Evolutionary conservation across 2,888 invertebrate genomes (phyloP).

Genomic region (Hetaerina titia): DNA sequence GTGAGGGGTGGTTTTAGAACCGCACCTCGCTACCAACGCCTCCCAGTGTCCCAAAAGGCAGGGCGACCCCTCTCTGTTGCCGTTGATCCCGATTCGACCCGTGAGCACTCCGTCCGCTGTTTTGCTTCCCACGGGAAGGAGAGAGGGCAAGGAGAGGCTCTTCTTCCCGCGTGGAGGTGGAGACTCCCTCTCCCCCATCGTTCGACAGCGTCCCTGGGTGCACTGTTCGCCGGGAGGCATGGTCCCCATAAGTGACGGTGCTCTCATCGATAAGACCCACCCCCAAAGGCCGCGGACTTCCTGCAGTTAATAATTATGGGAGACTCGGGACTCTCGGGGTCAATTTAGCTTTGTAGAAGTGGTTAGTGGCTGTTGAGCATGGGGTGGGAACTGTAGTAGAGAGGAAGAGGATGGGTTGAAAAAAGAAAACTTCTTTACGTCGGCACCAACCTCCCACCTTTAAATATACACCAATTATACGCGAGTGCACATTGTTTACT

Average conservation of each 20-base stretch:
- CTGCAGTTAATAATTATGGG: not conserved
- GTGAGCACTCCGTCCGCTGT: constrained; percentile 5
- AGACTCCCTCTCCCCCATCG: not conserved
- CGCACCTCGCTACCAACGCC: not conserved
- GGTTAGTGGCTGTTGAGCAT: not conserved
- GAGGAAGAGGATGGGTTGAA: not conserved
- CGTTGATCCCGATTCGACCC: not conserved
- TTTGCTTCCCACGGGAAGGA: not conserved
- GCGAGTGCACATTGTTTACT: no score
- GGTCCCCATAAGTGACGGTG: not conserved
- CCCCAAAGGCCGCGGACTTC: not conserved
- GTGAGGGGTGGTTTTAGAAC: not conserved
- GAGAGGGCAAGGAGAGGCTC: no score
- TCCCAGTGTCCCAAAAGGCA: not conserved
- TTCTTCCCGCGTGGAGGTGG: no score
- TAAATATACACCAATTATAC: no score
- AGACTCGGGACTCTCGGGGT: not conserved
- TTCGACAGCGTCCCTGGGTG: not conserved
- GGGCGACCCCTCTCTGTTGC: not conserved
- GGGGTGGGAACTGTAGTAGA: not conserved
- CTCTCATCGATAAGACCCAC: not conserved
- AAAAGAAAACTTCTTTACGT: not conserved
- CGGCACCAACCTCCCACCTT: no score
- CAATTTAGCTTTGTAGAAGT: not conserved
- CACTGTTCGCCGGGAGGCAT: not conserved